Base-by-base conservation (phyloP, 2,888 invertebrate genomes). In the Mythimna albipuncta region DNA sequence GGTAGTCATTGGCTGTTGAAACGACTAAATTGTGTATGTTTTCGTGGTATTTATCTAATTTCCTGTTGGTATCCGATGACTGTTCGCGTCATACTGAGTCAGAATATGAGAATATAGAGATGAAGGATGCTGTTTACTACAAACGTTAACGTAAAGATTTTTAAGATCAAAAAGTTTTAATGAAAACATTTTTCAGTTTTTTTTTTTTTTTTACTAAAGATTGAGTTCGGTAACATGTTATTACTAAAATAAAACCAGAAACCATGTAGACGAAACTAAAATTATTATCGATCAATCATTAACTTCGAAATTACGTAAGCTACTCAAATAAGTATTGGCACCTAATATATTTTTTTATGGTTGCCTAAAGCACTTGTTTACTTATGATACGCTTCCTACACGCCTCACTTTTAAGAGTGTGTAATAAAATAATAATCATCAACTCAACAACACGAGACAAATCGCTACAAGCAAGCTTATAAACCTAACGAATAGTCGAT, bases 1-100 rank as follows among this genome's bases (percentile, higher is more conserved):
- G 76, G 81, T 72, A 85, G 84, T 83, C 83, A 80, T 70, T 81
- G 70, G 63, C 75, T 82, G 78, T 83, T 84, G 76, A 80, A 87
- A 84, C 54, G 80, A 74, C 79, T 62, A 78, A 86, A 86, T 85
- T 71, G 76, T 82, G 77, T 81, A 81, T 84, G 82, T 87, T 87
- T 89, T 85, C 82, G 83, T 83, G 89, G 89, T 88, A 92, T 91
- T 92, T 86, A 86, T 87, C 90, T 91, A 91, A 94, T 94, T 93
- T 94, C 94, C 94, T 92, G 92, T 92, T 87, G 79, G 89, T 87
- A 87, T 92, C 90, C 78, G 85, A 81, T 89, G 87, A 85, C 89
- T 72, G 82, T 83, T 81, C 82, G 5, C 44, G 87, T 89, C 86
- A 78, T 73, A 82, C 83, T 91, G 89, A 91, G 77, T 91, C 91